Percentiles rank a stretch among this genome's conserved stretches.
Conservation (phyloP, 2,888 invertebrate genomes). For the Calameuta pallipes region DNA sequence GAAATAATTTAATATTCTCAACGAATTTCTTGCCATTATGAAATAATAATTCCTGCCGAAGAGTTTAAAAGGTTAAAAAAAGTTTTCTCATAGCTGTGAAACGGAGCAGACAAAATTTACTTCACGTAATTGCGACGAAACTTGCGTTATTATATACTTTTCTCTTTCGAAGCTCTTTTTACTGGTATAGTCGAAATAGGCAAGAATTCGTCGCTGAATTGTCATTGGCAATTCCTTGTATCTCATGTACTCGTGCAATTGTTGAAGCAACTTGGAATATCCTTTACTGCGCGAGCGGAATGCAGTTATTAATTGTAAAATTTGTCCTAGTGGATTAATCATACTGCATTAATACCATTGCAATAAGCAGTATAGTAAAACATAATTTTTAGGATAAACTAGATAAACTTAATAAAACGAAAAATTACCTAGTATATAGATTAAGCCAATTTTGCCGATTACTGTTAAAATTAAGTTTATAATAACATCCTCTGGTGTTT, state of each 20-base stretch:
- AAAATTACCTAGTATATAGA: slow-evolving; percentile 50
- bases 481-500: slow-evolving; percentile 53
- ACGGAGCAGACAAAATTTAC: slow-evolving; percentile 28
- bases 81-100: not conserved
- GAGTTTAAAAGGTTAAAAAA: not conserved
- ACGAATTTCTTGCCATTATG: slow-evolving; percentile 59
- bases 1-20: slow-evolving; percentile 60
- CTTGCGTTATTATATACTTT: slow-evolving; percentile 57
- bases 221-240: slow-evolving; percentile 63
- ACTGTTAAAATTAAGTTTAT: slow-evolving; percentile 49
- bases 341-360: too few relatives aligned
- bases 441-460: slow-evolving; percentile 51
- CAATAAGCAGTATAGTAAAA: not conserved
- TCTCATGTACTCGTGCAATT: slow-evolving; percentile 64
- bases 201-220: slow-evolving; percentile 57
- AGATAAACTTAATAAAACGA: not conserved
- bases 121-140: slow-evolving; percentile 60
- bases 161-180: slow-evolving; percentile 64
- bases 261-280: slow-evolving; percentile 49
- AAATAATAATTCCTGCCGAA: slow-evolving; percentile 58
- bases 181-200: slow-evolving; percentile 63
- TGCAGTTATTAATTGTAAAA: slow-evolving; percentile 46
- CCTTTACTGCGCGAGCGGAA: slow-evolving; percentile 42
- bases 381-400: not conserved
- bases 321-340: slow-evolving; percentile 37